Evolutionary conservation across 1,140 invertebrate species (phyloP).

Genomic region (Drosophila seguyi): DNA sequence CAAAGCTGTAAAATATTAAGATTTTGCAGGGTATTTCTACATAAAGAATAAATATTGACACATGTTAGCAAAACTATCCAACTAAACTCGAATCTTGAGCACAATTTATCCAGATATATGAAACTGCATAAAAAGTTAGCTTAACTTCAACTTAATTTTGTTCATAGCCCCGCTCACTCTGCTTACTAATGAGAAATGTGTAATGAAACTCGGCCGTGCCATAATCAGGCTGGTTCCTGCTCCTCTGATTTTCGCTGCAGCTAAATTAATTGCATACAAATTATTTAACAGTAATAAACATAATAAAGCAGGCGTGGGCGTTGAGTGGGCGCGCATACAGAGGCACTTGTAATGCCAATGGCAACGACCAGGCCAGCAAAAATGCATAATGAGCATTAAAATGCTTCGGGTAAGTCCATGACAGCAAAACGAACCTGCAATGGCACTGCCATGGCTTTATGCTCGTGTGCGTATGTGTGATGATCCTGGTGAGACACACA

Average conservation of each 20-base stretch:
- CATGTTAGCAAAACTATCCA: neutral
- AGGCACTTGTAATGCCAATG: slow-evolving; percentile 64
- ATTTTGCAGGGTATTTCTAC: neutral
- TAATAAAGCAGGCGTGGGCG: slow-evolving; percentile 71
- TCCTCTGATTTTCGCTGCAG: slow-evolving; percentile 44
- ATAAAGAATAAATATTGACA: neutral
- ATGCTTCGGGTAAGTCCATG: slow-evolving; percentile 58
- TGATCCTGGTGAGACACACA: slow-evolving; percentile 7
- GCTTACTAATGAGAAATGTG: slow-evolving; percentile 65
- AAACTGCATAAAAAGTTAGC: slow-evolving; percentile 29
- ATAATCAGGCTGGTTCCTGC: slow-evolving; percentile 54
- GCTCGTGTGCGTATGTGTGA: slow-evolving; percentile 5
- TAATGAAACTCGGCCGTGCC: slow-evolving; percentile 55
- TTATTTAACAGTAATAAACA: slow-evolving; percentile 84
- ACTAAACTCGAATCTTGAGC: neutral
- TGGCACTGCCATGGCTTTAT: slow-evolving; percentile 67
- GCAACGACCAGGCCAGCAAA: slow-evolving; percentile 74
- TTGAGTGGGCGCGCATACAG: slow-evolving; percentile 31
- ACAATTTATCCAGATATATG: neutral
- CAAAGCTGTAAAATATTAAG: neutral
- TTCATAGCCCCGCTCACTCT: slow-evolving; percentile 5
- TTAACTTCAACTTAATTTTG: slow-evolving; percentile 37
- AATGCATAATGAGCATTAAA: slow-evolving; percentile 83
- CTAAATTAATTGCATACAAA: slow-evolving; percentile 83
- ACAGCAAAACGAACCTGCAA: slow-evolving; percentile 70